Evolutionary conservation across 2,797 vertebrate genomes (phyloP), one percentile per base, ranked within the genome.

Genomic region (Capromys pilorides): DNA sequence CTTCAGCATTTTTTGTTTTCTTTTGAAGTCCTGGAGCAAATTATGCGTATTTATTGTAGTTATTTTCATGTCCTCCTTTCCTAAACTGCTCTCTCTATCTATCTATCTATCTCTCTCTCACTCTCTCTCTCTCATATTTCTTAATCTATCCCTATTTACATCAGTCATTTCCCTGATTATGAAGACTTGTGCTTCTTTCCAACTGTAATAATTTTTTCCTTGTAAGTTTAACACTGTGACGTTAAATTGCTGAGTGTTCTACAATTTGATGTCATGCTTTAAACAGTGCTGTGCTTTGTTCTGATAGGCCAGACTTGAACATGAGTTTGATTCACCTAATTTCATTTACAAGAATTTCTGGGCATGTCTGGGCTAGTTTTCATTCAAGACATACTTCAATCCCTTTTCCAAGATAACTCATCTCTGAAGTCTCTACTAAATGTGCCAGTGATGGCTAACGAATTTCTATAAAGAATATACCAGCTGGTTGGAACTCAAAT

Each of bases 51-150:
- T 79, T 84, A 61, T 57, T 64, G 64, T 18, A 51, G 18, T 26
- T 86, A 8, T 78, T 93, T 73, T 81, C 80, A 49, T 89, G n/a
- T 21, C n/a, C 61, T 88, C 93, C 12, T 86, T 61, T 91, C 22
- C n/a, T 78, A 81, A 19, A 86, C 33, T 41, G 10, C 26, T 45
- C 33, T 81, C 39, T 59, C 26, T 59, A 6, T 45, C 45, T 45
- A 4, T 45, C 45, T 45, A 4, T 45, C 45, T 45, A 4, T 45
- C 45, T 45, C 45, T 45, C 45, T 45, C 45, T 45, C 45, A 4
- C 45, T 45, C 33, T 81, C 26, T 45, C 33, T 81, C 39, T 59
- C 26, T 59, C 8, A n/a, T 22, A 73, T 66, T 79, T 87, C 24
- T 80, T n/a, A 8, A 36, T 85, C 45, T 75, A 31, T 51, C 75